Conservation (phyloP, 2,888 invertebrate genomes). For the Habroteleia sp. region DNA sequence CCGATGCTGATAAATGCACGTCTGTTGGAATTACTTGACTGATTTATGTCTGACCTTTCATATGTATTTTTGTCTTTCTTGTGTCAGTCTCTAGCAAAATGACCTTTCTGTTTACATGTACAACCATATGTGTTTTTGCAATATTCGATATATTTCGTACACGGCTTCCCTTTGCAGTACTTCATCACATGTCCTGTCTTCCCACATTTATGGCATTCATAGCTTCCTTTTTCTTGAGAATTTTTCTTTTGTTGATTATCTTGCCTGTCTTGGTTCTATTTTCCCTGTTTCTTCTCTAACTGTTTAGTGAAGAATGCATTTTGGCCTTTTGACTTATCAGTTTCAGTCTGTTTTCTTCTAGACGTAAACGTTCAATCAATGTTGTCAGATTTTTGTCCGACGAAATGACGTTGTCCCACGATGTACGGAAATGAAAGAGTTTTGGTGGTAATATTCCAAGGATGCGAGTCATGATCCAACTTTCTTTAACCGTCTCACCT, state of each 20-base stretch:
- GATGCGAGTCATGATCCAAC: constrained; percentile 64
- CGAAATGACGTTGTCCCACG: constrained; percentile 62
- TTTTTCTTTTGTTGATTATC: background rate
- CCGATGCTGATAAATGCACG: constrained; percentile 12
- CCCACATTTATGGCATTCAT: constrained; percentile 12
- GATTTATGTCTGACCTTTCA: background rate
- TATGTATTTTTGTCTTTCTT: constrained; percentile 2
- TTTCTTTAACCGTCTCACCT: constrained; percentile 62
- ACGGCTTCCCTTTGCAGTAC: background rate
- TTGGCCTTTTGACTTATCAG: background rate
- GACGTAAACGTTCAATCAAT: constrained; percentile 7
- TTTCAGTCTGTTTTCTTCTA: constrained; percentile 11
- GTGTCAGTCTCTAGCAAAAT: constrained; percentile 12
- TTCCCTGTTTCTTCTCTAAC: background rate
- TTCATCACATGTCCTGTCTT: constrained; percentile 4
- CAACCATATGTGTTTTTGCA: constrained; percentile 10
- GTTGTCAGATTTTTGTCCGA: constrained; percentile 42
- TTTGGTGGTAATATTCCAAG: constrained; percentile 64
- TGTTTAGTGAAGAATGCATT: constrained; percentile 18
- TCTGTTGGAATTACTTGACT: background rate
- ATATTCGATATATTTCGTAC: constrained; percentile 8
- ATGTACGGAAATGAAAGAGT: constrained; percentile 63
- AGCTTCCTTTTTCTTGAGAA: background rate
- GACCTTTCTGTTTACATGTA: constrained; percentile 13
- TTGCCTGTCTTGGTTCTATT: background rate